Conservation (phyloP, 2,888 invertebrate genomes). For the Graphium colonna region DNA sequence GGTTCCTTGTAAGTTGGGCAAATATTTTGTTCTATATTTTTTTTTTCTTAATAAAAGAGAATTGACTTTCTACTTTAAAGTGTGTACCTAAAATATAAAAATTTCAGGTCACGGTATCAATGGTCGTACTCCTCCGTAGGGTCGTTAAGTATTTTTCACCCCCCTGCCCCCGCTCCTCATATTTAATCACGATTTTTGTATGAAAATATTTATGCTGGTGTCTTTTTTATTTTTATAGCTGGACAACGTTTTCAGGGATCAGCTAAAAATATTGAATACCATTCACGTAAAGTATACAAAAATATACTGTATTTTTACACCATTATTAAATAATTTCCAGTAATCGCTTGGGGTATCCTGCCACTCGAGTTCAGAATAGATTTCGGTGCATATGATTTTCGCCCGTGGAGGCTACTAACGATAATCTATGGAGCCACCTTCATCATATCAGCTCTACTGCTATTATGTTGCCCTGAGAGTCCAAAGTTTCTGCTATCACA, state of each 20-base stretch:
- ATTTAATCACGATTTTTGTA: no score
- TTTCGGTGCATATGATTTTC: slow-evolving; percentile 76
- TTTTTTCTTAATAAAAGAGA: slow-evolving; percentile 4
- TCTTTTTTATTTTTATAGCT: no score
- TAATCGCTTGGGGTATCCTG: slow-evolving; percentile 84
- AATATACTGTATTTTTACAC: no score
- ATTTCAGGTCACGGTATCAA: no score
- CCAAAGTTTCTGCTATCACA: slow-evolving; percentile 87
- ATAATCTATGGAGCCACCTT: slow-evolving; percentile 82
- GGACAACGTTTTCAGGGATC: no score
- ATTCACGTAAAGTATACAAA: slow-evolving; percentile 13
- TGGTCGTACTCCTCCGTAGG: no score
- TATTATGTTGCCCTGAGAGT: slow-evolving; percentile 85
- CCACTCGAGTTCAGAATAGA: slow-evolving; percentile 73
- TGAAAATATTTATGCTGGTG: no score
- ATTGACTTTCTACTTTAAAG: no score
- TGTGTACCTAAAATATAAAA: no score
- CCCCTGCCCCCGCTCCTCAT: no score
- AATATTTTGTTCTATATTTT: slow-evolving; percentile 1
- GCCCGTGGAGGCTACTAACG: slow-evolving; percentile 87
- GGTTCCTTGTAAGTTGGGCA: slow-evolving; percentile 67
- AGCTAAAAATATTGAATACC: no score
- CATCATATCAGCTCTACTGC: slow-evolving; percentile 74
- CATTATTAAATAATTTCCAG: slow-evolving; percentile 69
- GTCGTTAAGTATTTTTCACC: no score